Evolutionary conservation across 2,888 invertebrate species (phyloP).

Genomic region (Habrosyne pyritoides): DNA sequence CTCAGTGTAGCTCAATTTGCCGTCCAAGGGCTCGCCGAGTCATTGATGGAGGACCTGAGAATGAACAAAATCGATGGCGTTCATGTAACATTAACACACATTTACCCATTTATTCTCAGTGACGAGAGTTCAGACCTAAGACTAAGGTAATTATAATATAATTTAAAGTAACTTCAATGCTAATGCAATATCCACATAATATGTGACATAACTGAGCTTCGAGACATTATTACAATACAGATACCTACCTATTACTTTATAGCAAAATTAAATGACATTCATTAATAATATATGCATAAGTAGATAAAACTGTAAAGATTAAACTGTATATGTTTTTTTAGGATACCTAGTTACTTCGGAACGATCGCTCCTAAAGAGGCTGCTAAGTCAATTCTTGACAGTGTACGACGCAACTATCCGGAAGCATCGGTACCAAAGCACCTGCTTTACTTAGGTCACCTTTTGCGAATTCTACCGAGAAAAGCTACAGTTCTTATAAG

Average conservation of each 20-base stretch:
- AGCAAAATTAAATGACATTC: no score
- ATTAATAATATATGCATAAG: no score
- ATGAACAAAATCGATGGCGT: conserved; percentile 82
- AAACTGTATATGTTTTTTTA: conserved; percentile 44
- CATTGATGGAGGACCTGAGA: conserved; percentile 84
- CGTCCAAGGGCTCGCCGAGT: conserved; percentile 86
- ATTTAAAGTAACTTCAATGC: no score
- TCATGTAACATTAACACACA: conserved; percentile 83
- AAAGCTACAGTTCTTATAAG: conserved; percentile 84
- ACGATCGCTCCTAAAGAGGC: conserved; percentile 84
- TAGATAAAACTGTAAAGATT: no score
- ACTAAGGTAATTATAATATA: conserved; percentile 66
- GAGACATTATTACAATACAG: no score
- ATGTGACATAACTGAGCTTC: no score
- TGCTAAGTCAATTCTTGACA: conserved; percentile 83
- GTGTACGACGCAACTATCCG: conserved; percentile 84
- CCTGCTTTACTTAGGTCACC: conserved; percentile 82
- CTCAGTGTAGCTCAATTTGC: conserved; percentile 87
- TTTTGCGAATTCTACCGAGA: conserved; percentile 84
- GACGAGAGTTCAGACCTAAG: conserved; percentile 81
- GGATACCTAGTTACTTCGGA: conserved; percentile 87
- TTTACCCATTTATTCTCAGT: conserved; percentile 85
- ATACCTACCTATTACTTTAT: no score
- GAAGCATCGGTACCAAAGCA: conserved; percentile 86
- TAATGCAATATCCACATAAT: no score